Evolutionary conservation across 2,797 vertebrate genomes (phyloP).

Genomic region (Macropodus opercularis): DNA sequence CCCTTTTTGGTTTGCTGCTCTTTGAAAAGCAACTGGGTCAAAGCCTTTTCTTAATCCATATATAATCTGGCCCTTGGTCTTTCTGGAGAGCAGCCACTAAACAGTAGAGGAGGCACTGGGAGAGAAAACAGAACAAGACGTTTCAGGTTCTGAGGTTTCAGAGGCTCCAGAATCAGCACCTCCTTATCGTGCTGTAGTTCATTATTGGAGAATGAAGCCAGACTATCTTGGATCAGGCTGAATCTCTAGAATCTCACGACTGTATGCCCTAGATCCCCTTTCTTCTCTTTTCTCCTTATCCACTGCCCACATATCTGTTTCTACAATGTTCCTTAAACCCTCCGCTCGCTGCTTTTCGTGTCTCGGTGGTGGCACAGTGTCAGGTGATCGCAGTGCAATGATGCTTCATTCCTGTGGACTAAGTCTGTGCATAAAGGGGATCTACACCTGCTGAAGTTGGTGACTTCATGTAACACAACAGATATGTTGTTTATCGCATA

Average conservation of each 20-base stretch:
- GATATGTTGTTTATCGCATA: constrained; percentile 16
- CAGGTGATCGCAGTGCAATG: constrained; percentile 62
- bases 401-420: constrained; percentile 67
- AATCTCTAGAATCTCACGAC: constrained; percentile 33
- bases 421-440: too few relatives aligned
- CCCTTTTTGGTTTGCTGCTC: constrained; percentile 54
- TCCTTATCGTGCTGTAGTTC: constrained; percentile 38
- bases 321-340: not conserved
- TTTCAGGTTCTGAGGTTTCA: too few relatives aligned
- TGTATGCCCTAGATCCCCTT: constrained; percentile 14
- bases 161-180: constrained; percentile 35
- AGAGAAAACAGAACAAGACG: constrained; percentile 12
- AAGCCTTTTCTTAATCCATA: constrained; percentile 76
- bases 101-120: constrained; percentile 40
- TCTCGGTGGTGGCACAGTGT: constrained; percentile 35
- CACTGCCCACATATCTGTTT: constrained; percentile 10
- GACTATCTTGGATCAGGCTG: constrained; percentile 46
- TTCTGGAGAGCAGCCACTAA: constrained; percentile 61
- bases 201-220: constrained; percentile 39
- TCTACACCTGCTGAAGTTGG: too few relatives aligned
- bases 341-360: constrained; percentile 9
- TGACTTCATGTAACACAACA: not conserved
- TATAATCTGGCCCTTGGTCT: constrained; percentile 71
- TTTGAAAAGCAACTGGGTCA: constrained; percentile 82
- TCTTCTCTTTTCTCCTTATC: constrained; percentile 2